Evolutionary conservation across 2,797 vertebrate genomes (phyloP), one percentile per base, ranked within the genome.

Genomic region (Gallinago nigripennis): DNA sequence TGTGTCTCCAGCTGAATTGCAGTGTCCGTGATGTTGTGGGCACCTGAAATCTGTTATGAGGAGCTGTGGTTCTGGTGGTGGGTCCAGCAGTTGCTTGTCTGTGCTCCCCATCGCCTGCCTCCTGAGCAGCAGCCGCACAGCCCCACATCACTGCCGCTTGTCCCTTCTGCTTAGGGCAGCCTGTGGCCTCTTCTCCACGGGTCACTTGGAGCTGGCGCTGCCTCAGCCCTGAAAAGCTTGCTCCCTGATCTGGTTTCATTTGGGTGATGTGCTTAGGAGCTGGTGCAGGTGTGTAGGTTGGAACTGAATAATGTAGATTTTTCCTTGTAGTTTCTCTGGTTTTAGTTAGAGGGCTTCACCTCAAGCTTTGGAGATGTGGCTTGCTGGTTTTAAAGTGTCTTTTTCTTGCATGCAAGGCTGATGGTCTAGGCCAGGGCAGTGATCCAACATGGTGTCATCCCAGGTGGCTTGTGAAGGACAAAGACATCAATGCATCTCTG

Each of bases 121-220:
- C 41, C 76, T 4, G 11, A 46, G 39, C n/a, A 46, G 72, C 56
- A 46, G 46, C 57, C 3, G 0, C 45, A 7, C 45, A 48, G 64
- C 57, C 51, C 46, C 13, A 3, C 12, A 0, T 41, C 3, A 1
- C 48, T n/a, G 43, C 56, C 30, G 0, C 1, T 2, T 28, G 61
- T 37, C 39, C 57, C n/a, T 45, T n/a, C 58, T 12, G 35, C 58
- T 18, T 7, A 12, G 1, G 8, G 68, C 58, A 43, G 39, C 1
- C 2, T 8, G 46, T 48, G 12, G 30, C 33, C 20, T 57, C 24
- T n/a, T 21, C n/a, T 15, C 28, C 1, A 20, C 7, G 37, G 50
- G n/a, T 46, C 2, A 0, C 17, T 23, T 7, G 27, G 43, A 25
- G 30, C n/a, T 30, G 23, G 24, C 56, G 50, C 27, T 27, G 51